Percentiles rank a stretch among this genome's conserved stretches.
Conservation (phyloP, 2,888 invertebrate genomes). For the Polylopha cassiicola region DNA sequence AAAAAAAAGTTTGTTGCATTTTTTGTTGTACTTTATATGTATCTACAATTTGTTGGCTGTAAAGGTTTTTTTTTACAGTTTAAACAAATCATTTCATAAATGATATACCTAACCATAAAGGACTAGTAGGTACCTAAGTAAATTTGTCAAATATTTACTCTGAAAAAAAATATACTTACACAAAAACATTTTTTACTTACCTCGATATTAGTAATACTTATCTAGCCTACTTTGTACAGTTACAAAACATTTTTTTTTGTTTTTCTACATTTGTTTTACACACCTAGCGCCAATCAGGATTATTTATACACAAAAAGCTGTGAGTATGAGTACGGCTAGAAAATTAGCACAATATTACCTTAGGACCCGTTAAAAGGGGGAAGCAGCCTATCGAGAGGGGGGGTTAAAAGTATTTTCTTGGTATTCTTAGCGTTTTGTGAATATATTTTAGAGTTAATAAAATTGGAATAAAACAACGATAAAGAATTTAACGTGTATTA, state of each 20-base stretch:
- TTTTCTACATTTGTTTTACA: too few relatives aligned
- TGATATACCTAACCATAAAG: too few relatives aligned
- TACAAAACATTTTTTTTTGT: constrained; percentile 14
- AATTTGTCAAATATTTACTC: too few relatives aligned
- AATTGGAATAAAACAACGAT: neutral
- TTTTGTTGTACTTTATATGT: too few relatives aligned
- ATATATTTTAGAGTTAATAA: neutral
- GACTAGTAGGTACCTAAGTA: too few relatives aligned
- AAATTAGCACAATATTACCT: neutral
- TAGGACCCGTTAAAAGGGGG: constrained; percentile 11
- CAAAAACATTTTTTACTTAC: constrained; percentile 10
- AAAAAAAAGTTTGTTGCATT: too few relatives aligned
- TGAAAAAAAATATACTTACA: neutral
- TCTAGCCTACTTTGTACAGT: constrained; percentile 14
- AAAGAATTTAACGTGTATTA: neutral
- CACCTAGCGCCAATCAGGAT: constrained; percentile 6
- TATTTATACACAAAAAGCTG: neutral
- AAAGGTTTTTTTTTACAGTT: too few relatives aligned
- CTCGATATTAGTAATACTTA: constrained; percentile 13
- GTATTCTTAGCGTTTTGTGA: constrained; percentile 2
- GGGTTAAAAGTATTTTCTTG: constrained; percentile 19
- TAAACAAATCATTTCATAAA: too few relatives aligned
- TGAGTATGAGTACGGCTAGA: too few relatives aligned
- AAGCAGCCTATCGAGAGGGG: constrained; percentile 15
- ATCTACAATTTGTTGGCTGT: too few relatives aligned